These are phyloP conservation scores for Drosophila ohnishii DNA, from an alignment of 1,140 invertebrate species.

Conservation along the genomic window DNA sequence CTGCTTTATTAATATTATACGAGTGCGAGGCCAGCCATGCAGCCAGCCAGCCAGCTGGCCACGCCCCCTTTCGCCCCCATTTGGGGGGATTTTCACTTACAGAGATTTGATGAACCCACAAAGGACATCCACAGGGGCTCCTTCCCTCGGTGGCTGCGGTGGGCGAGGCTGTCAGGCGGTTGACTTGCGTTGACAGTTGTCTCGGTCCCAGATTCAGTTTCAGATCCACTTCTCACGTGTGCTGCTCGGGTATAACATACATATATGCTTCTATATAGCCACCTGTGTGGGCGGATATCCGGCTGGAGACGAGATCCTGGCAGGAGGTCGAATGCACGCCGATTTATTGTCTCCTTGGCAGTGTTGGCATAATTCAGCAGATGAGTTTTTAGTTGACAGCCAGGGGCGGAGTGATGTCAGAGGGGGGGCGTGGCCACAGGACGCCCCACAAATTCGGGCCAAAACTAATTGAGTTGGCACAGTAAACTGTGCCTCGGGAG, in stretches of 20 bases:
- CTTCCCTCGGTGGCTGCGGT: neutral
- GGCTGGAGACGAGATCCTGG: neutral
- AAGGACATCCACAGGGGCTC: constrained; percentile 17
- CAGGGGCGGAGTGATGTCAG: constrained; percentile 3
- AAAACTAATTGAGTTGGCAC: constrained; percentile 41
- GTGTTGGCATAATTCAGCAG: constrained; percentile 58
- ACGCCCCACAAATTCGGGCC: constrained; percentile 10
- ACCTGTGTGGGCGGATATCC: constrained; percentile 39
- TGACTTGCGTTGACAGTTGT: constrained; percentile 71
- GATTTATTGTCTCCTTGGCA: constrained; percentile 64
- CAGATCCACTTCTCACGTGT: constrained; percentile 10
- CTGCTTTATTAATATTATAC: constrained; percentile 81
- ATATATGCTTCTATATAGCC: constrained; percentile 8
- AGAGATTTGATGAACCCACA: constrained; percentile 71
- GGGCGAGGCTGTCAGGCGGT: constrained; percentile 55
- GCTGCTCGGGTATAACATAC: neutral
- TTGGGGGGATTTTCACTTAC: constrained; percentile 65
- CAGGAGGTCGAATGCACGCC: constrained; percentile 9
- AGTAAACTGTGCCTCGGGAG: neutral
- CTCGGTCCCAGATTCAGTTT: constrained; percentile 17
- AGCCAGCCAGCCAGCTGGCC: constrained; percentile 4
- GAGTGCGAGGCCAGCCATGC: constrained; percentile 40
- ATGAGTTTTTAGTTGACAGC: constrained; percentile 62
- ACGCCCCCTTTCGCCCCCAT: constrained; percentile 8
- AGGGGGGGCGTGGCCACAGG: neutral